Base-by-base conservation (phyloP, 2,797 vertebrate species). In the Falco berigora region DNA sequence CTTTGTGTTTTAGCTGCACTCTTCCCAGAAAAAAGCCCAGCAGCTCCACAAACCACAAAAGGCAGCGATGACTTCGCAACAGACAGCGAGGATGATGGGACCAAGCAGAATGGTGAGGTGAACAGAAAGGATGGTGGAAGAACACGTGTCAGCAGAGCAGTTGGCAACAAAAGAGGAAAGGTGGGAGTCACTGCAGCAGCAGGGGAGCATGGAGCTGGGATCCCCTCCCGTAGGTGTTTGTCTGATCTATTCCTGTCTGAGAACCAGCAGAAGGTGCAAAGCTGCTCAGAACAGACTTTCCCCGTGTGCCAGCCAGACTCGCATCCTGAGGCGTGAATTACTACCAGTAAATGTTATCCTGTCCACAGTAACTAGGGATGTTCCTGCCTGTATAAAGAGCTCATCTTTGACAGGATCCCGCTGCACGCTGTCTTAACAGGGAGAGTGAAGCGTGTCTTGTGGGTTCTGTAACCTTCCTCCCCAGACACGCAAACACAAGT, bases 1-100 rank as follows among this genome's bases (percentile, higher is more conserved):
- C 34, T 74, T 83, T 92, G 7, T 74, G 12, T 93, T 88, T 49
- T 40, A 98, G 98, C 97, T 4, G 81, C 97, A 0, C 95, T 98
- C 25, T 98, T 98, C 88, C 32, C 96, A 20, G 79, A 94, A 46
- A 98, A 97, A 84, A 96, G 28, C 22, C 62, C 34, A 5, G 49
- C 59, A 23, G 89, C 47, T 44, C 11, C 94, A 6, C n/a, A 96
- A 12, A 44, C 21, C 7, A 16, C 76, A 2, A 86, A 90, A 28
- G 24, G 61, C 62, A 36, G 27, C 0, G 16, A 77, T 1, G 86
- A 81, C 22, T 55, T 83, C 0, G 7, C 49, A 52, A 91, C 77
- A 8, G 96, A 97, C 30, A 94, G 91, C 0, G 96, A 98, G 24
- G 96, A 96, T 0, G 67, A 92, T 0, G 34, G 14, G 7, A 69